Evolutionary conservation across 2,888 invertebrate genomes (phyloP), one percentile per base, ranked within the genome.

Genomic region (Carabus problematicus): DNA sequence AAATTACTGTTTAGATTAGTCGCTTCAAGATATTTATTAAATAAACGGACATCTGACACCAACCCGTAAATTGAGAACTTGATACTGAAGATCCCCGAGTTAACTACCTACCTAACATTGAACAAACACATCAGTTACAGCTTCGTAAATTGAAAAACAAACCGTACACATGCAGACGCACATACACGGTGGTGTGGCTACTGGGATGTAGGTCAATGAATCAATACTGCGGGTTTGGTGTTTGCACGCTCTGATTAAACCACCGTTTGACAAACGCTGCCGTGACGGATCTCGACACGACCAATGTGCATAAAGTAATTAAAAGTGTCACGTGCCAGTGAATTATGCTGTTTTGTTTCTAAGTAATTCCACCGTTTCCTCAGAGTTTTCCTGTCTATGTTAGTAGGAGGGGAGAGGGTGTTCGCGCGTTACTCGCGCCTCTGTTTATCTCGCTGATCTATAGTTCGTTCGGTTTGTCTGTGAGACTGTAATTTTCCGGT

Each of bases 401-500:
- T n/a, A n/a, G n/a, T n/a, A n/a, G n/a, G n/a, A n/a, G n/a, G 45
- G 45, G 14, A 14, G 14, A 42, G n/a, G 45, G 1, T 45, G n/a
- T n/a, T n/a, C n/a, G n/a, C n/a, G 45, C 11, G n/a, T 14, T 14
- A 2, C 9, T 14, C 12, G 18, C n/a, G 49, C 14, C 18, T n/a
- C 14, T 49, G 18, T 8, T 49, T 12, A 14, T 49, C 9, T 49
- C 49, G 18, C 49, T 49, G 18, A 49, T 49, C 12, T 49, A 49
- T 49, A 49, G 8, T 18, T 14, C 9, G 49, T 49, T n/a, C 12
- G 8, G 49, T 49, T 49, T 49, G 49, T 49, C 49, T 49, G 12
- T 49, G 49, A 49, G 12, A 12, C 52, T 16, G 52, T 52, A 45
- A 45, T 45, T 45, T 45, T 45, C 45, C 45, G 45, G 45, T 45